Evolutionary conservation across 1,140 invertebrate species (phyloP).

Genomic region (Venturia canescens): DNA sequence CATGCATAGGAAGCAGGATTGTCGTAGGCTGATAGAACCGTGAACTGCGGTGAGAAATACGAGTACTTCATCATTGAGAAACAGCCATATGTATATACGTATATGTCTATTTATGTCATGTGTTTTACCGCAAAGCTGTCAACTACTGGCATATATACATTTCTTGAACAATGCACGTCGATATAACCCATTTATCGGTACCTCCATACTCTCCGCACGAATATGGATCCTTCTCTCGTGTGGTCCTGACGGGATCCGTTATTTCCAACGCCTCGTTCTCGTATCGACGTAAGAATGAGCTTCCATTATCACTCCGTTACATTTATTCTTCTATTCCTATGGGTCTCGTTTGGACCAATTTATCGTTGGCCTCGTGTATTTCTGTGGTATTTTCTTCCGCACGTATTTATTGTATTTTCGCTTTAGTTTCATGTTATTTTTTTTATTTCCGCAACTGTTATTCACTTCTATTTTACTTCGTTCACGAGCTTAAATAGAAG

Average conservation of each 20-base stretch:
- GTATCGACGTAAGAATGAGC: constrained; percentile 40
- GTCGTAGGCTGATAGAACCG: neutral
- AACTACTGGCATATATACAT: constrained; percentile 46
- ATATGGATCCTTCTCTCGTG: constrained; percentile 19
- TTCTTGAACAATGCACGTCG: constrained; percentile 57
- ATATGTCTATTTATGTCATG: neutral
- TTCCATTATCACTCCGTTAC: constrained; percentile 37
- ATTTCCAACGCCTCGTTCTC: constrained; percentile 40
- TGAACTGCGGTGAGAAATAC: neutral
- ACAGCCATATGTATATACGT: neutral
- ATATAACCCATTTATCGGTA: constrained; percentile 50
- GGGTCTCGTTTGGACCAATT: neutral
- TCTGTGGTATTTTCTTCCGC: neutral
- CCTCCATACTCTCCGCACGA: constrained; percentile 4
- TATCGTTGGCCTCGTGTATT: neutral
- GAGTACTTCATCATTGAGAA: neutral
- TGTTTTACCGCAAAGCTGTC: constrained; percentile 9
- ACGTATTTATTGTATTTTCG: neutral
- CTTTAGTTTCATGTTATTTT: neutral
- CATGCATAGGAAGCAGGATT: neutral
- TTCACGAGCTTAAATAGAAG: neutral
- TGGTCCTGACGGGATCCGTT: constrained; percentile 38
- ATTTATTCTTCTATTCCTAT: constrained; percentile 32
- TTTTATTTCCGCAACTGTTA: neutral
- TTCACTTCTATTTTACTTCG: neutral